Base-by-base conservation (phyloP, 2,797 vertebrate genomes). In the Labroides dimidiatus region DNA sequence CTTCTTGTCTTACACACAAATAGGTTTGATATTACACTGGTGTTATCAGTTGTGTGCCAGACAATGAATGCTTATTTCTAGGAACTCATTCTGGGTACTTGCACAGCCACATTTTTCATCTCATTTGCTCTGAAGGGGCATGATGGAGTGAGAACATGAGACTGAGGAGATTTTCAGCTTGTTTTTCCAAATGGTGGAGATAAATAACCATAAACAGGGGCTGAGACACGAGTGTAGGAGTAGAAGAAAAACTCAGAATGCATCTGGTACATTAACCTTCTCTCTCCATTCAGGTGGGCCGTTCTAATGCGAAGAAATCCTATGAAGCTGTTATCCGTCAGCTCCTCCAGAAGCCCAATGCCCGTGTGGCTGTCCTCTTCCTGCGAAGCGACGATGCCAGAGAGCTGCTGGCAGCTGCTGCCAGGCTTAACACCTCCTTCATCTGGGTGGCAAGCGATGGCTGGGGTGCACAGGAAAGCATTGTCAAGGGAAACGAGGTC, bases 371-470 rank as follows among this genome's bases (percentile, higher is more conserved):
- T 1, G 98, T 99, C 36, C 95, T 99, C 52, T 99, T 99, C 92
- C 95, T 99, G 91, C 87, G 98, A 7, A 96, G 96, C 0, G 98
- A 99, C 0, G 98, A 99, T 75, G 97, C 98, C 11, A 92, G 96
- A 8, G 98, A 99, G 87, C 95, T 99, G 49, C 93, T 99, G 5
- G 95, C 96, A 0, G 97, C 98, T 0, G 97, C 97, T 57, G 94
- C 95, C 66, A 93, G 96, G 12, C 96, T 97, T 67, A 99, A 98
- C 0, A 93, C 96, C 69, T 97, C 98, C 63, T 98, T 99, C 84
- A 97, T 97, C 64, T 99, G 98, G 98, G 96, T 99, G 54, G 98
- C 98, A 86, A 99, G 98, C 0, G 98, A 99, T 0, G 98, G 98
- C 23, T 99, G 98, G 98, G 98, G 98, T 6, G 98, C 98, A 0